Evolutionary conservation across 1,140 invertebrate species (phyloP).

Genomic region (Caligus rogercresseyi): DNA sequence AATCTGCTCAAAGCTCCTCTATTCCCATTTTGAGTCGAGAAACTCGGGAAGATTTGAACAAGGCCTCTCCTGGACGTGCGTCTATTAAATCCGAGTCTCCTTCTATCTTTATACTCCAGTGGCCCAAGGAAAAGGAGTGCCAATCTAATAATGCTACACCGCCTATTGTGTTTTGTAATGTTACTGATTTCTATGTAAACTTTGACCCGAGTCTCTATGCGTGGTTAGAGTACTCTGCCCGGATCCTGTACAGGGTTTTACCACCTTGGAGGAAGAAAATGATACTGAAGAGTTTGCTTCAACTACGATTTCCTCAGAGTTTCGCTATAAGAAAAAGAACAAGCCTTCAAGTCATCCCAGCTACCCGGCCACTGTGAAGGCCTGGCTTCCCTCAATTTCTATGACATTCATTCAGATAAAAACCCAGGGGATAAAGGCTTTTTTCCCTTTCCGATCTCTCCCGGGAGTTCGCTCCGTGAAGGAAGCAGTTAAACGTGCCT

Average conservation of each 20-base stretch:
- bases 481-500: neutral
- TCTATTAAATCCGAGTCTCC: neutral
- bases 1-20: neutral
- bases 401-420: neutral
- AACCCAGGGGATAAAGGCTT: neutral
- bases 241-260: no score
- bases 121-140: neutral
- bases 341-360: neutral
- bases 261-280: no score
- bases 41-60: neutral
- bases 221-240: neutral
- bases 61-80: neutral
- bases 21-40: neutral
- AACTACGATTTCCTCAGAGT: neutral
- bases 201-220: neutral
- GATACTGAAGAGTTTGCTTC: neutral
- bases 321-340: neutral
- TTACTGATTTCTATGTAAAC: neutral
- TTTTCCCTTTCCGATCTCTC: neutral
- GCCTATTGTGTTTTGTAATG: neutral
- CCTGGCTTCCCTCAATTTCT: neutral
- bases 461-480: neutral
- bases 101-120: neutral
- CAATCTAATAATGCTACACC: neutral
- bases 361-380: neutral